phyloP scores from a whole-genome alignment of 1,140 invertebrate species.

The Bombus difficillimus region DNA sequence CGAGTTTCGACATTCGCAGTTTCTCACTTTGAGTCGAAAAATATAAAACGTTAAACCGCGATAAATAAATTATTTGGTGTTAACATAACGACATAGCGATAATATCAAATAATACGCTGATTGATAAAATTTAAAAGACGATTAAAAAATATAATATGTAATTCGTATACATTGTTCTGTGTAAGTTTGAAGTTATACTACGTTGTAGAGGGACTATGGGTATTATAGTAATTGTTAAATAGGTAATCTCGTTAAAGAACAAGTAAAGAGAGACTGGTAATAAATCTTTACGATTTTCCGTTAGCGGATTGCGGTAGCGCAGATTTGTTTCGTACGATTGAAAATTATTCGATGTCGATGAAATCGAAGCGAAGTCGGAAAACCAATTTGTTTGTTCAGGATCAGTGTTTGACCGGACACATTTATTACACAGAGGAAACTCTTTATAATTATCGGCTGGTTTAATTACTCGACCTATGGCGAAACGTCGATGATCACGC shows the following conservation, averaged over 20 bases:
- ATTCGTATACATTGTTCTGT: too few relatives aligned
- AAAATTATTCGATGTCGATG: constrained; percentile 26
- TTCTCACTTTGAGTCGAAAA: too few relatives aligned
- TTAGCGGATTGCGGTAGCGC: neutral
- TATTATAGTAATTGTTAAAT: neutral
- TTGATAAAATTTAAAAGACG: too few relatives aligned
- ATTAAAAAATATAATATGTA: too few relatives aligned
- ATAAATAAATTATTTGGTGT: too few relatives aligned
- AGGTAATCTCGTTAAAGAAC: neutral
- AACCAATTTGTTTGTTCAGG: constrained; percentile 42
- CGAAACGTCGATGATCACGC: neutral
- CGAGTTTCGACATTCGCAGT: too few relatives aligned
- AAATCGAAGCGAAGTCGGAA: constrained; percentile 8
- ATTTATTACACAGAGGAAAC: constrained; percentile 30
- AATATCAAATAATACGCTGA: too few relatives aligned
- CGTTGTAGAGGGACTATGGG: too few relatives aligned
- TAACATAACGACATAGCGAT: too few relatives aligned
- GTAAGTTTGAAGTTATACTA: too few relatives aligned
- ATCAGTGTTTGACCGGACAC: constrained; percentile 27
- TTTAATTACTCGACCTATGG: constrained; percentile 33
- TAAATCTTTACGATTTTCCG: constrained; percentile 1
- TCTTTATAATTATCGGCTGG: constrained; percentile 22
- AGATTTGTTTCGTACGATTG: constrained; percentile 29
- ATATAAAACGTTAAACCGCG: too few relatives aligned
- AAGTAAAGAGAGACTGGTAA: neutral